Conservation (phyloP, 2,888 invertebrate genomes). For the Drosophila merina region DNA sequence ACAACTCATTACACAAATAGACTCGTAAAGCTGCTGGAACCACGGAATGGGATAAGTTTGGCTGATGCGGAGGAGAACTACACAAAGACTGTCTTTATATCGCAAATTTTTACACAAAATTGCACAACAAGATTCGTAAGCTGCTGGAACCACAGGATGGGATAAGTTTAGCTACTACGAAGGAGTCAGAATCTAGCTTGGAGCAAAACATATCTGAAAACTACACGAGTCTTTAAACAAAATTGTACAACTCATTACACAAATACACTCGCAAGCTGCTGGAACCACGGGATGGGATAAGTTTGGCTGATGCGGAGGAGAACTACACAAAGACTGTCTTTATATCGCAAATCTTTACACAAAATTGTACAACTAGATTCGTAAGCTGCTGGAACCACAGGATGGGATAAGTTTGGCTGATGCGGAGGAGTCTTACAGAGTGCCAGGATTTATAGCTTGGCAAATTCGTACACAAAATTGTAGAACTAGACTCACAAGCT, state of each 20-base stretch:
- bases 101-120: constrained; percentile 62
- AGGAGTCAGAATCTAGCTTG: no score
- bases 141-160: background rate
- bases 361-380: constrained; percentile 58
- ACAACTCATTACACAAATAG: constrained; percentile 51
- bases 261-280: constrained; percentile 27
- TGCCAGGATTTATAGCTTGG: no score
- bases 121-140: constrained; percentile 48
- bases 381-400: constrained; percentile 8
- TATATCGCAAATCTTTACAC: constrained; percentile 65
- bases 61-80: constrained; percentile 26
- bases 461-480: no score
- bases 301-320: background rate
- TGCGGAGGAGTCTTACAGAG: constrained; percentile 49
- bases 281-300: background rate
- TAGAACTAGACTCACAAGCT: no score
- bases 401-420: background rate
- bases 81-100: constrained; percentile 70
- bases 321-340: constrained; percentile 65
- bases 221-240: constrained; percentile 71
- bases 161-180: no score
- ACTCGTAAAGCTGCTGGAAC: constrained; percentile 16
- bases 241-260: constrained; percentile 58
- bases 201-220: background rate
- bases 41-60: background rate